phyloP scores from a whole-genome alignment of 1,140 invertebrate genomes.

The Trigoniulus corallinus region DNA sequence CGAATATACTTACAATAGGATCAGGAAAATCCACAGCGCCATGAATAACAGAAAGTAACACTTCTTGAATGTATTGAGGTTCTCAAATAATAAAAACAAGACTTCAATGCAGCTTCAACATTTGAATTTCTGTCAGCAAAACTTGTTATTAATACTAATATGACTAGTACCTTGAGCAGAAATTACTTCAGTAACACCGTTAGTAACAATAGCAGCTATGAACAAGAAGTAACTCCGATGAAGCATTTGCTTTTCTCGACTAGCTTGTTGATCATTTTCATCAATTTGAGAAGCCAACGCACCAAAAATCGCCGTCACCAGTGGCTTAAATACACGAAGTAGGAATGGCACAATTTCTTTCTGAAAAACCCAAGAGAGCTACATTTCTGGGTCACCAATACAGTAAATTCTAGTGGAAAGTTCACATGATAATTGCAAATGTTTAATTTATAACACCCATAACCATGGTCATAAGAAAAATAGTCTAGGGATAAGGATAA shows the following conservation, averaged over 20 bases:
- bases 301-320: conserved; percentile 32
- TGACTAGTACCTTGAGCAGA: conserved; percentile 25
- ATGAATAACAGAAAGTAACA: conserved; percentile 34
- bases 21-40: conserved; percentile 37
- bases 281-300: conserved; percentile 29
- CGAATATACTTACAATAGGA: conserved; percentile 27
- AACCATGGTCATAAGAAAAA: no score
- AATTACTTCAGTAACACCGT: conserved; percentile 33
- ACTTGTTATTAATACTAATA: conserved; percentile 9
- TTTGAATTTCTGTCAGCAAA: conserved; percentile 10
- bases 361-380: conserved; percentile 27
- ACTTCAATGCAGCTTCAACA: neutral
- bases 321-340: conserved; percentile 33
- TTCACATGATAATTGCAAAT: neutral
- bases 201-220: conserved; percentile 32
- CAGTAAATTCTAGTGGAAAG: neutral
- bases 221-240: conserved; percentile 37
- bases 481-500: no score
- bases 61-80: conserved; percentile 24
- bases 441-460: no score
- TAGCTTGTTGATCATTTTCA: conserved; percentile 31
- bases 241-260: conserved; percentile 30
- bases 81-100: conserved; percentile 18
- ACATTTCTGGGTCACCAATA: conserved; percentile 8
- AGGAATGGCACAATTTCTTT: conserved; percentile 35